Evolutionary conservation across 92 coral and sea anemone species (phyloP).

Genomic region (Pocillopora meandrina): DNA sequence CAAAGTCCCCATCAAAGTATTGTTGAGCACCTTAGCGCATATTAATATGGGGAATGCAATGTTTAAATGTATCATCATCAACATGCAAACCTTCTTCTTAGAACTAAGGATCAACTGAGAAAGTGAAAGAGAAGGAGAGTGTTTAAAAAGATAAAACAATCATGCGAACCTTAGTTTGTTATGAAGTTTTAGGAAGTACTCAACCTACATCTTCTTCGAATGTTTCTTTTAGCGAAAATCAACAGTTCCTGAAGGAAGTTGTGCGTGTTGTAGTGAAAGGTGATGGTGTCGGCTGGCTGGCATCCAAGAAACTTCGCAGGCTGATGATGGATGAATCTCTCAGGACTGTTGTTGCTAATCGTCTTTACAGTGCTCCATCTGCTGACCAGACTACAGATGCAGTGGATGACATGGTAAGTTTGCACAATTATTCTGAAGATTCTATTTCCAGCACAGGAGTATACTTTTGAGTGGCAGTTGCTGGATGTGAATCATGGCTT

Average conservation of each 20-base stretch:
- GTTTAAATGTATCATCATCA: no score
- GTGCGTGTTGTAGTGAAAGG: slow-evolving; percentile 79
- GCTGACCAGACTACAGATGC: slow-evolving; percentile 87
- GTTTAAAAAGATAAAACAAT: no score
- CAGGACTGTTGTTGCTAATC: slow-evolving; percentile 81
- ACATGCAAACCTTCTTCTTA: no score
- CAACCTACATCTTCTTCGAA: not conserved
- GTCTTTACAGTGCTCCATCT: slow-evolving; percentile 79
- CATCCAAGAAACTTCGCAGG: slow-evolving; percentile 76
- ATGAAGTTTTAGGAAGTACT: not conserved
- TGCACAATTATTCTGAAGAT: not conserved
- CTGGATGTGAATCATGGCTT: not conserved
- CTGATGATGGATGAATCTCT: slow-evolving; percentile 89
- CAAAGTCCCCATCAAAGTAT: no score
- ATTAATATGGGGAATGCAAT: no score
- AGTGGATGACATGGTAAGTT: slow-evolving; percentile 82
- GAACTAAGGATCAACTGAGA: no score
- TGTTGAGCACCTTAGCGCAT: no score
- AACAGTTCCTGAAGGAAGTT: slow-evolving; percentile 90
- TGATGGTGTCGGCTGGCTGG: slow-evolving; percentile 96
- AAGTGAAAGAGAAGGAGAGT: no score
- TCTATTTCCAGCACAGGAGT: not conserved
- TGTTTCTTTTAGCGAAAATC: slow-evolving; percentile 77
- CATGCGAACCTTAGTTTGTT: not conserved
- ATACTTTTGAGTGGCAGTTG: not conserved